These are phyloP conservation scores for Mylabris sibirica DNA, from an alignment of 2,888 invertebrate species.

Conservation along the genomic window DNA sequence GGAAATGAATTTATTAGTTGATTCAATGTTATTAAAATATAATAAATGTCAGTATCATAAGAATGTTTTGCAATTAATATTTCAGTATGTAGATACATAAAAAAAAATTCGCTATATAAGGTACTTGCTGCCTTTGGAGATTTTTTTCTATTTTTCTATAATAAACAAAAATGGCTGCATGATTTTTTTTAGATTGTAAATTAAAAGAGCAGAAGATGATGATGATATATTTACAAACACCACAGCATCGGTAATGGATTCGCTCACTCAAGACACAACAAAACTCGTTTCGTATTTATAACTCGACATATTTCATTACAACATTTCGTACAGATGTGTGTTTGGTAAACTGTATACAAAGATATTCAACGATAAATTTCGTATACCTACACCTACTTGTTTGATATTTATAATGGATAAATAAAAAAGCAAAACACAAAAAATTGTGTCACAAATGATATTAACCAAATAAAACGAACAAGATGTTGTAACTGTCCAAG, in stretches of 20 bases:
- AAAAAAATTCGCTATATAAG: no score
- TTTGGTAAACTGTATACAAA: not conserved
- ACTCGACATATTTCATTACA: not conserved
- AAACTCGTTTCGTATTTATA: slow-evolving; percentile 1
- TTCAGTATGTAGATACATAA: no score
- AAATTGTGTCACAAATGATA: not conserved
- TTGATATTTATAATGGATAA: not conserved
- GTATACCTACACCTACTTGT: no score
- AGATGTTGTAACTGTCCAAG: not conserved
- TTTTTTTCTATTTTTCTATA: not conserved
- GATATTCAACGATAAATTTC: not conserved
- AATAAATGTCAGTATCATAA: no score
- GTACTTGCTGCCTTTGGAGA: no score
- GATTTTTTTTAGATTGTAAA: not conserved
- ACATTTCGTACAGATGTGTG: not conserved
- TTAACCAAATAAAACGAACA: not conserved
- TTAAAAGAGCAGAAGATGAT: not conserved
- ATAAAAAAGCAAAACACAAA: not conserved
- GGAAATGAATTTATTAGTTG: no score
- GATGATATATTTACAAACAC: not conserved
- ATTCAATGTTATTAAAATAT: no score
- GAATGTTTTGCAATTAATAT: no score
- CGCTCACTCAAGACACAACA: not conserved
- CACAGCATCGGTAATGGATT: not conserved
- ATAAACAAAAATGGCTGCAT: not conserved